Evolutionary conservation across 1,140 invertebrate genomes (phyloP).

Genomic region (Zaprionus capensis): DNA sequence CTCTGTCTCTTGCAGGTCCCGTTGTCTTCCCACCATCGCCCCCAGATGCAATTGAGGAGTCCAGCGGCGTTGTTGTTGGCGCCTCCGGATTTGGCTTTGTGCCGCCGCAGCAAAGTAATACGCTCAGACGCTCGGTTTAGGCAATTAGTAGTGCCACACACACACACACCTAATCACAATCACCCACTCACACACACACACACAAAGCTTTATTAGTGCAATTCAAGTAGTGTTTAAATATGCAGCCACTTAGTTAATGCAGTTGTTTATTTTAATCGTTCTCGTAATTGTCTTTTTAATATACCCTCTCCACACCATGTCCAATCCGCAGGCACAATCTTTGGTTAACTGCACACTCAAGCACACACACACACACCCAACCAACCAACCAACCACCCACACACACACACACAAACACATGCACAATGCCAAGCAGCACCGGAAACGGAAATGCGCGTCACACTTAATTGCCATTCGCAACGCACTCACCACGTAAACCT

Average conservation of each 20-base stretch:
- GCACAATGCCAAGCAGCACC: constrained; percentile 54
- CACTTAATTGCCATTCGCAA: constrained; percentile 51
- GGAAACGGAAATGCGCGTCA: constrained; percentile 78
- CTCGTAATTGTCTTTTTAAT: constrained; percentile 60
- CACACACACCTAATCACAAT: constrained; percentile 23
- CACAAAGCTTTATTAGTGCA: constrained; percentile 81
- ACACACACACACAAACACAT: constrained; percentile 35
- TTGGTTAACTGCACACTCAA: constrained; percentile 68
- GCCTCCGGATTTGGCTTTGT: constrained; percentile 84
- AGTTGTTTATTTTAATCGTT: constrained; percentile 57
- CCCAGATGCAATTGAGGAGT: constrained; percentile 78
- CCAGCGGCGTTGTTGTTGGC: constrained; percentile 83
- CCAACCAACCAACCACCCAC: constrained; percentile 17
- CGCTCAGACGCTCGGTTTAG: constrained; percentile 68
- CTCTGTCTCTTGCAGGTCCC: constrained; percentile 62
- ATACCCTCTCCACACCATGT: constrained; percentile 49
- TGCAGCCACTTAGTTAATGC: constrained; percentile 46
- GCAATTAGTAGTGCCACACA: constrained; percentile 26
- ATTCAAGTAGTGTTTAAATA: constrained; percentile 59
- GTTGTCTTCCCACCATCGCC: constrained; percentile 83
- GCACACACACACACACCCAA: constrained; percentile 44
- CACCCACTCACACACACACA: constrained; percentile 31
- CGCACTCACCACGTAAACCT: constrained; percentile 1
- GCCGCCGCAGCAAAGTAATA: constrained; percentile 83
- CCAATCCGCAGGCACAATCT: constrained; percentile 74